Base-by-base conservation (phyloP, 2,113 vertebrate species). In the Hypomesus transpacificus region DNA sequence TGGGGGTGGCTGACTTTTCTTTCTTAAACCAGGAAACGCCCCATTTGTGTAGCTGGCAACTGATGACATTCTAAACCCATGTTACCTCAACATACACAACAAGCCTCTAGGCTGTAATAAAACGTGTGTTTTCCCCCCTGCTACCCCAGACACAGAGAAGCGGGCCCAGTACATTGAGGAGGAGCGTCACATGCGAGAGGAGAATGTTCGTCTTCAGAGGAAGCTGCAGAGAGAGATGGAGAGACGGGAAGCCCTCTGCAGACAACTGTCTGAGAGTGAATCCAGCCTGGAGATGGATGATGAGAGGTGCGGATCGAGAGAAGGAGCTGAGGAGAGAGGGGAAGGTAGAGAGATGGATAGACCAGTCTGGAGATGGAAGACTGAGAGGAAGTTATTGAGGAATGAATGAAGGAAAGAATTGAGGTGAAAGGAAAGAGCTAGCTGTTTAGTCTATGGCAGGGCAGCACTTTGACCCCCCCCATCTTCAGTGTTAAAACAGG, bases 211-310 rank as follows among this genome's bases (percentile, higher is more conserved):
- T 26, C 94, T 99, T 83, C 97, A 99, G 86, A 93, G 97, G 71
- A 99, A 99, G 80, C 90, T 99, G 17, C 97, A 99, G 90, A 88
- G 97, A 79, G 97, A 99, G 84, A 98, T 99, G 97, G 97, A 99
- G 84, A 92, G 97, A 65, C 92, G 97, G 76, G 97, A 99, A 87
- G 97, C 97, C 0, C 91, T 99, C 57, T 99, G 97, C 87, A 91
- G 97, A 66, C 97, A 99, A 75, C 92, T 99, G 60, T 99, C 97
- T 0, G 97, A 99, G 90, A 99, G 97, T 54, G 97, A 99, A 91
- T 99, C 97, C 88, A 99, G 97, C 84, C 87, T 99, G 87, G 97
- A 98, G 85, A 99, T 99, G 97, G 97, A 99, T 0, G 97, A 99
- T 28, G 96, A 99, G 83, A 97, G 97, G 96, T 89, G 51, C 5